Conservation (phyloP, 2,113 vertebrate genomes). For the Python bivittatus region DNA sequence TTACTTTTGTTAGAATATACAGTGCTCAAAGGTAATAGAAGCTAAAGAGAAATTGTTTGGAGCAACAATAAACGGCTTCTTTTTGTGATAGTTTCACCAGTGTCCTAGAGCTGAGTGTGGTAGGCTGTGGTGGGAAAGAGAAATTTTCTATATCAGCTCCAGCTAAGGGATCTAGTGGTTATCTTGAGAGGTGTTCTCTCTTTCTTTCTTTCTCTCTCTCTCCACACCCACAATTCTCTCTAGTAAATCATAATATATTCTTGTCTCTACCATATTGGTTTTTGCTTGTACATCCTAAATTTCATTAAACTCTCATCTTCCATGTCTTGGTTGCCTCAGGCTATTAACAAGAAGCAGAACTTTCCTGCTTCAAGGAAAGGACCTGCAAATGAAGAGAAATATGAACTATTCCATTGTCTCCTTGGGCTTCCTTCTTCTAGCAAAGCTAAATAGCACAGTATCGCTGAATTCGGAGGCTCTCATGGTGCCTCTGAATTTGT, state of each 20-base stretch:
- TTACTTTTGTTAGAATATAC: not conserved
- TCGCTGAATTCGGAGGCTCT: not conserved
- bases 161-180: slow-evolving; percentile 5
- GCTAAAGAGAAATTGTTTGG: not conserved
- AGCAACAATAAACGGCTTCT: not conserved
- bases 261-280: slow-evolving; percentile 9
- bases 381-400: slow-evolving; percentile 20
- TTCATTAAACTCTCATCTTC: slow-evolving; percentile 38
- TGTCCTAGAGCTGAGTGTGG: not conserved
- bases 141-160: not conserved
- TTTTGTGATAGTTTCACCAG: not conserved
- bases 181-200: slow-evolving; percentile 31
- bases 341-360: not conserved
- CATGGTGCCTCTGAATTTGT: not conserved
- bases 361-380: slow-evolving; percentile 6
- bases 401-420: not conserved
- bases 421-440: not conserved
- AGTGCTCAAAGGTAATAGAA: slow-evolving; percentile 15
- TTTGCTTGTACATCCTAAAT: slow-evolving; percentile 24
- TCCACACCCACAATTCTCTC: not conserved
- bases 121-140: not conserved
- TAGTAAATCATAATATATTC: slow-evolving; percentile 23
- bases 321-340: not conserved
- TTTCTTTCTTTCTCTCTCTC: not conserved
- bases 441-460: not conserved